Base-by-base conservation (phyloP, 2,797 vertebrate species). In the Acrossocheilus wenchowensis region DNA sequence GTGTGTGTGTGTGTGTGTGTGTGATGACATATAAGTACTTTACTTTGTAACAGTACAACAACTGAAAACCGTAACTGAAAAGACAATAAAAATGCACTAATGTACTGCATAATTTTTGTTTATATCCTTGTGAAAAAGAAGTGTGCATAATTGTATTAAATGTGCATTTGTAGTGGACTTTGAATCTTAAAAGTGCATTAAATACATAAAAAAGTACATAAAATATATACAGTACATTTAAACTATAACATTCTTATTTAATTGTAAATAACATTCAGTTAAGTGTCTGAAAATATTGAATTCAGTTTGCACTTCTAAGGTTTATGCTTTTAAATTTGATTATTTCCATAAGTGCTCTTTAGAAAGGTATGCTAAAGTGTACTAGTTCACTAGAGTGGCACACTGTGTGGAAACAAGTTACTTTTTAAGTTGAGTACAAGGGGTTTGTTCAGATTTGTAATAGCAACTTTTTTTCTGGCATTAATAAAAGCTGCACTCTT, bases 401-500 rank as follows among this genome's bases (percentile, higher is more conserved):
- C 23, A 45, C 71, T 9, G 71, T 48, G 43, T 48, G 14, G 7
- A 30, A 19, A 74, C 43, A 30, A 50, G 45, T 74, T 48, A 48
- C 8, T 1, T 50, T 50, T 34, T 75, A 26, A 75, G 48, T 52
- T 34, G 5, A 50, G 4, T 50, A 19, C 64, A 9, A 36, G 30
- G 30, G 6, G n/a, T 34, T 52, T 50, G 14, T 30, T 74, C 43
- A 30, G 30, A 50, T 1, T 17, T 4, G 10, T 50, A 34, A 50
- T 26, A 34, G n/a, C 57, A 80, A 12, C 6, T 69, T 12, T 71
- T 2, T 54, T n/a, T 71, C 8, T 21, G 26, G n/a, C 19, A 36
- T 81, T 50, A 23, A 83, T 74, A 64, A 75, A 73, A 62, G 10
- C 11, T 45, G 36, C 52, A 39, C 3, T 83, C 26, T 74, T 26